Base-by-base conservation (phyloP, 2,888 invertebrate species). In the Empis stercorea region DNA sequence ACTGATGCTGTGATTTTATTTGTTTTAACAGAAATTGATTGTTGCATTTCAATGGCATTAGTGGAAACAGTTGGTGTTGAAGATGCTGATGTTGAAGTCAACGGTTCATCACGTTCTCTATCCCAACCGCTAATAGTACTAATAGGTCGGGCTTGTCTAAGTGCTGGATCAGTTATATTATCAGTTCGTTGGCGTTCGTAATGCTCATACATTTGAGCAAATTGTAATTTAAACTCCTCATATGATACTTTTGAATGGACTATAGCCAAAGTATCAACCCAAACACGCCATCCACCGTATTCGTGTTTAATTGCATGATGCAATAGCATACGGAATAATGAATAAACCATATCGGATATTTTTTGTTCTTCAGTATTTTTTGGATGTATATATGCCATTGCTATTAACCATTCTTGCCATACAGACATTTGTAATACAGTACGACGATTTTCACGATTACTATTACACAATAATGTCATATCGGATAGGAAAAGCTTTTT, bases 391-490 rank as follows among this genome's bases (percentile, higher is more conserved):
- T 96, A 96, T 23, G 96, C 93, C 84, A 94, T 85, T 6, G 96
- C 95, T 58, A 99, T 97, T 11, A 99, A 76, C 99, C 99, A 99
- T 63, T 95, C 97, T 70, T 92, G 92, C 99, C 99, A 99, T 1
- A 99, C 99, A 0, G 97, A 97, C 99, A 99, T 99, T 73, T 99
- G 99, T 38, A 99, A 75, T 13, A 99, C 94, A 0, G 95, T 97
- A 59, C 96, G 77, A 44, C 97, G 73, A 70, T 99, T 99, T 66
- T 99, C 99, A 13, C 95, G 77, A 68, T 94, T 96, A 67, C 94
- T 94, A 64, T 92, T 93, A 72, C 97, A 97, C 48, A 99, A 73
- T 44, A 94, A 73, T n/a, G 96, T 96, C 87, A 99, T 93, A 68
- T 99, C 99, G 2, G 94, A 91, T 7, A 99, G 78, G 71, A 99